Conservation (phyloP, 2,888 invertebrate species). For the Laothoe populi region DNA sequence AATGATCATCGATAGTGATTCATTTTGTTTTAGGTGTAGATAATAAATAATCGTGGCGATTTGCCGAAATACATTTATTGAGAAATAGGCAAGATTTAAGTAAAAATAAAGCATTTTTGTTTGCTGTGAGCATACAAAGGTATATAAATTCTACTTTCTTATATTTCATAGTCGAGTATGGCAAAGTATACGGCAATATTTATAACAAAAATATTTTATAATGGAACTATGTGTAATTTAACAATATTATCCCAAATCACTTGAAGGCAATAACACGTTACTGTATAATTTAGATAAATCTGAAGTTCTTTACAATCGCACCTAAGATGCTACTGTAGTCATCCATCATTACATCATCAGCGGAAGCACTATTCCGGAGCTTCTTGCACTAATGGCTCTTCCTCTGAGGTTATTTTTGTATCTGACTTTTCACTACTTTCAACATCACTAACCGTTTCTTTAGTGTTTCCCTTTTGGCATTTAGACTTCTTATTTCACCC, state of each 20-base stretch:
- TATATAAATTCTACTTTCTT: no score
- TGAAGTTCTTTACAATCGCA: not conserved
- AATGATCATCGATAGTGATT: constrained; percentile 21
- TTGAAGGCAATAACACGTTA: no score
- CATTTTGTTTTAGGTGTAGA: not conserved
- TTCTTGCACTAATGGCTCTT: constrained; percentile 11
- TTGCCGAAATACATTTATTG: not conserved
- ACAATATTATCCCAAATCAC: no score
- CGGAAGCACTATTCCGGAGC: not conserved
- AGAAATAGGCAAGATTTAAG: not conserved
- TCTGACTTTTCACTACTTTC: not conserved
- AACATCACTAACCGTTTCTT: not conserved
- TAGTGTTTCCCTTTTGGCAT: not conserved
- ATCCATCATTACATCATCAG: constrained; percentile 6
- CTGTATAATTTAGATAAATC: no score
- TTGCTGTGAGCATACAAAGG: no score
- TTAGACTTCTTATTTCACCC: not conserved
- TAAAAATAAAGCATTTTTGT: not conserved
- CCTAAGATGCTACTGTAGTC: not conserved
- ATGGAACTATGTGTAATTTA: no score
- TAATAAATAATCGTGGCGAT: not conserved
- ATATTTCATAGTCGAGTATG: no score
- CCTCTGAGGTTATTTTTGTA: constrained; percentile 1
- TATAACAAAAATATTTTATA: no score
- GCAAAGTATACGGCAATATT: no score